These are phyloP conservation scores for Gymnodraco acuticeps DNA, from an alignment of 2,797 vertebrate species.

Conservation along the genomic window DNA sequence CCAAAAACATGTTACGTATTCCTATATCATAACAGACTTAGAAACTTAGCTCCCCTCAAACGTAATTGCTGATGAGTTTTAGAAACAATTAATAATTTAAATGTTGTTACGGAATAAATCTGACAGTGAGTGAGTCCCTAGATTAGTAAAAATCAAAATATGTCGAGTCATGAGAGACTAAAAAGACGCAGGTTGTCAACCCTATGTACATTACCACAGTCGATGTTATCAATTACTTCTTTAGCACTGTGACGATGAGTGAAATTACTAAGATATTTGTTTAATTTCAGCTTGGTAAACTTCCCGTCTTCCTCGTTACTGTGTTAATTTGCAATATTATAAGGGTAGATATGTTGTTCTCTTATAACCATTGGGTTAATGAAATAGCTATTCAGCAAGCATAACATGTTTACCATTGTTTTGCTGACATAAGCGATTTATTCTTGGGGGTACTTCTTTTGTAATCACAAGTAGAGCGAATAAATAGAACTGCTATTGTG, in stretches of 20 bases:
- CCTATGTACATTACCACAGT: neutral
- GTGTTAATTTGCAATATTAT: neutral
- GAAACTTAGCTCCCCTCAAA: neutral
- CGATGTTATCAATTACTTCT: neutral
- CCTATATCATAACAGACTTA: conserved; percentile 1
- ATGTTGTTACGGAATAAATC: neutral
- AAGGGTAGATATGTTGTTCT: neutral
- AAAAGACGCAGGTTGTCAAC: neutral
- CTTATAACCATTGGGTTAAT: neutral
- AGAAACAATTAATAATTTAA: neutral
- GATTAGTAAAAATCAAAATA: conserved; percentile 16
- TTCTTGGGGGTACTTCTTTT: neutral
- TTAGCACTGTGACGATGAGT: neutral
- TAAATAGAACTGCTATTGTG: neutral
- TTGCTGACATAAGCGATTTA: neutral
- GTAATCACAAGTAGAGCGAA: neutral
- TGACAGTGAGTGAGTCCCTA: neutral
- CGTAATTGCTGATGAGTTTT: neutral
- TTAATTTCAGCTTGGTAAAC: neutral
- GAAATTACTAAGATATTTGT: conserved; percentile 2
- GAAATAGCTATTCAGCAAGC: neutral
- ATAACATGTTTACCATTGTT: neutral
- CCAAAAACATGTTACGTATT: neutral
- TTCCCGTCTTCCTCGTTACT: neutral
- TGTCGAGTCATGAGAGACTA: neutral